Evolutionary conservation across 2,888 invertebrate species (phyloP).

Genomic region (Aphidoletes aphidimyza): DNA sequence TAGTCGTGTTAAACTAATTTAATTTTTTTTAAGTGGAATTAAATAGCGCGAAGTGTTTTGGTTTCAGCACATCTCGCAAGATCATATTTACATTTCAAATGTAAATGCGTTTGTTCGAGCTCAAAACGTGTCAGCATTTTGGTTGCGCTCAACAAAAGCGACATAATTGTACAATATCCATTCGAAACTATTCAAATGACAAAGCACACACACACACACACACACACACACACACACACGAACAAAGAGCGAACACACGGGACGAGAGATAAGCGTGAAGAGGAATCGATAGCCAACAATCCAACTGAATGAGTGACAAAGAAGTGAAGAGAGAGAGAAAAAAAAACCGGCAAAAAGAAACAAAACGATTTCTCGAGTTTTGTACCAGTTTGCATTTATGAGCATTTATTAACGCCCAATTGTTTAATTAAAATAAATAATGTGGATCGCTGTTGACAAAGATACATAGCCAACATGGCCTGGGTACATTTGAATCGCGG

Average conservation of each 20-base stretch:
- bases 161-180: neutral
- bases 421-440: constrained; percentile 44
- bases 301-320: neutral
- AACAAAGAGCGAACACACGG: neutral
- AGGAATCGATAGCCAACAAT: neutral
- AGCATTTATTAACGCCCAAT: constrained; percentile 47
- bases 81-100: neutral
- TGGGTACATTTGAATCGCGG: neutral
- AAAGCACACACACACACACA: too few relatives aligned
- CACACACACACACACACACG: too few relatives aligned
- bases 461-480: constrained; percentile 9
- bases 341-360: neutral
- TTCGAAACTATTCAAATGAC: constrained; percentile 3
- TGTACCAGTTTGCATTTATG: constrained; percentile 28
- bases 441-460: constrained; percentile 22
- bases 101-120: too few relatives aligned
- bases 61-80: neutral
- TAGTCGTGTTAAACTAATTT: constrained; percentile 49
- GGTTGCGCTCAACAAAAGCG: neutral
- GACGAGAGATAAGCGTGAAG: neutral
- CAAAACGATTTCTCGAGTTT: neutral
- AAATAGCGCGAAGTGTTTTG: constrained; percentile 49
- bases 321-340: neutral
- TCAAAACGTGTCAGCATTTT: too few relatives aligned
- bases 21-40: constrained; percentile 50